Conservation (phyloP, 2,113 vertebrate species). For the Cottus gobio region DNA sequence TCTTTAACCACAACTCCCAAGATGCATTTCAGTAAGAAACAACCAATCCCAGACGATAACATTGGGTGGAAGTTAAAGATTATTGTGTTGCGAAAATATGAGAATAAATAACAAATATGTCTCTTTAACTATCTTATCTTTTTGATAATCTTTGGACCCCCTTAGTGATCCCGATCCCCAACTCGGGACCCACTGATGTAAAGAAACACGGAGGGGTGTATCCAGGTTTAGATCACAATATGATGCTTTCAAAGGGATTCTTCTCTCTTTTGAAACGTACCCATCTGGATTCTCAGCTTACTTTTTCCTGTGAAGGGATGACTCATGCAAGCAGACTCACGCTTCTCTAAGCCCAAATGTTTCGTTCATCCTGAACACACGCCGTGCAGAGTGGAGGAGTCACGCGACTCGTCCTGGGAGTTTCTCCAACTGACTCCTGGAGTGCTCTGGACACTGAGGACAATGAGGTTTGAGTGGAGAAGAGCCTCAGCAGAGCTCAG, state of each 20-base stretch:
- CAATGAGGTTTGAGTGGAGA: slow-evolving; percentile 41
- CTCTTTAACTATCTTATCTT: too few species aligned
- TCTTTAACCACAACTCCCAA: slow-evolving; percentile 3
- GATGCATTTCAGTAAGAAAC: background rate
- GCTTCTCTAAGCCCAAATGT: background rate
- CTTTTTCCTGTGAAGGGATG: background rate
- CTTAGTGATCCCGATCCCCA: background rate
- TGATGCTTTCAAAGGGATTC: background rate
- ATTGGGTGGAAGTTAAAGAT: background rate
- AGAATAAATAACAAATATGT: background rate
- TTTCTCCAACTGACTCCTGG: slow-evolving; percentile 30
- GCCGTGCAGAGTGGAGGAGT: background rate
- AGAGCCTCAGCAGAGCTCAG: slow-evolving; percentile 47
- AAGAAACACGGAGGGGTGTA: background rate
- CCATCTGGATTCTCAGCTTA: background rate
- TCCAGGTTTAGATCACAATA: background rate
- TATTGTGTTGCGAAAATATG: background rate
- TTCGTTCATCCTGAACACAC: background rate
- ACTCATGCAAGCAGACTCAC: background rate
- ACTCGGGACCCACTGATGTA: background rate
- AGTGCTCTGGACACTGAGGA: slow-evolving; percentile 35
- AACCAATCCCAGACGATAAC: background rate
- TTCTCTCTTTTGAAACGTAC: background rate
- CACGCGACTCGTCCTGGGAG: slow-evolving; percentile 12
- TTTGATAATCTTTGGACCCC: background rate